These are phyloP conservation scores for Lepidurus apus DNA, from an alignment of 1,140 invertebrate genomes.

Conservation along the genomic window DNA sequence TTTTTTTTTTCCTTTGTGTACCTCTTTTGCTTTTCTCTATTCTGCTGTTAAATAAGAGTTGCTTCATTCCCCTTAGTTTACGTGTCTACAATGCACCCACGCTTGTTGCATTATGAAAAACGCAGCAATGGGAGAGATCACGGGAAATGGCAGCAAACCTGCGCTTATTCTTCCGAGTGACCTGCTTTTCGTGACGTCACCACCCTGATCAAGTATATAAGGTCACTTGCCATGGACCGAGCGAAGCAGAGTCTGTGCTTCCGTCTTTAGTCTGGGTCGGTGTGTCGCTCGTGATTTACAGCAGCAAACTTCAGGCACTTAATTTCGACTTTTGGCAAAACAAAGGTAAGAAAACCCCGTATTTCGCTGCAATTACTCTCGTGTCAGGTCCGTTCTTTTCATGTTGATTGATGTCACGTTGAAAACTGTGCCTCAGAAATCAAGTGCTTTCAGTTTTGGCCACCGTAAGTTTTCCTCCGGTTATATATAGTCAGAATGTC, in stretches of 20 bases:
- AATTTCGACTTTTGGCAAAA: background rate
- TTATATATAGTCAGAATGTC: background rate
- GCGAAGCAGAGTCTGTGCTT: constrained; percentile 16
- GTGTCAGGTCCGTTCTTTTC: background rate
- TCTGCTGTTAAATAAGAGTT: background rate
- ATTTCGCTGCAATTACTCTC: background rate
- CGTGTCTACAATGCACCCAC: background rate
- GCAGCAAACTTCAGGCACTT: background rate
- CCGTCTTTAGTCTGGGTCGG: background rate
- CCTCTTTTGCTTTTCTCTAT: background rate
- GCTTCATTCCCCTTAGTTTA: background rate
- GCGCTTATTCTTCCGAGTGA: constrained; percentile 18
- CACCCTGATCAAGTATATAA: background rate
- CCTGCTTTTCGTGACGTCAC: constrained; percentile 14
- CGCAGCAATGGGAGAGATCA: background rate
- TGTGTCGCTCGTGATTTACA: constrained; percentile 8
- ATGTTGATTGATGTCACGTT: background rate
- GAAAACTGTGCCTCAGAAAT: background rate
- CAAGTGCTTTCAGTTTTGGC: background rate
- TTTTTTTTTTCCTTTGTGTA: background rate
- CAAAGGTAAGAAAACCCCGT: background rate
- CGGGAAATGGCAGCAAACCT: constrained; percentile 4
- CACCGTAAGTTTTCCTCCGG: background rate
- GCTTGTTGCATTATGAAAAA: background rate
- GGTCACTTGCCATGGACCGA: background rate